Conservation (phyloP, 2,888 invertebrate species). For the Cecidostiba fungosa region DNA sequence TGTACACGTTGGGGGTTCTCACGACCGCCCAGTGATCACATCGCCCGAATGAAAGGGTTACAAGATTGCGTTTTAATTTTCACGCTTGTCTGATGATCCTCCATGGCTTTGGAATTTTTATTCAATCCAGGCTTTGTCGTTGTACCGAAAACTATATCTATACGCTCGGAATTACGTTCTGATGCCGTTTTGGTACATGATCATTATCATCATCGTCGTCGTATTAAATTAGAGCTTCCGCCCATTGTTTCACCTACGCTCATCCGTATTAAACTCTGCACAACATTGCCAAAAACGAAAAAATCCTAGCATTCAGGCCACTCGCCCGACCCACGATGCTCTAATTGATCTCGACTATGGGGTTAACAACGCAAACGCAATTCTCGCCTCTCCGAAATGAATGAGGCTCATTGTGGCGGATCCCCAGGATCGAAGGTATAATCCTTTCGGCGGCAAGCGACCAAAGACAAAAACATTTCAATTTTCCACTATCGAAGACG, state of each 20-base stretch:
- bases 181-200: background rate
- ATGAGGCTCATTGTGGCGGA: slow-evolving; percentile 23
- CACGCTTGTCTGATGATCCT: background rate
- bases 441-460: background rate
- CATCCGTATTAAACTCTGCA: slow-evolving; percentile 5
- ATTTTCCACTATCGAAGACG: slow-evolving; percentile 36
- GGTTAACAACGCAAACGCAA: slow-evolving; percentile 24
- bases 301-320: background rate
- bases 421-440: slow-evolving; percentile 21
- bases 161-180: slow-evolving; percentile 22
- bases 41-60: background rate
- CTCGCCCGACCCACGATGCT: background rate
- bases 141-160: background rate
- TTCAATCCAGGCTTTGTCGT: background rate
- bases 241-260: slow-evolving; percentile 42
- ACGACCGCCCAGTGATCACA: background rate
- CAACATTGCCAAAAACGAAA: background rate
- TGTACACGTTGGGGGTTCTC: background rate
- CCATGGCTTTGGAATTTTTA: slow-evolving; percentile 22
- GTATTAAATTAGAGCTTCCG: too few relatives aligned
- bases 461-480: slow-evolving; percentile 49
- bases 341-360: background rate
- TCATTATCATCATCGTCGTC: too few relatives aligned
- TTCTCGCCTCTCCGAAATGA: slow-evolving; percentile 3
- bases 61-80: slow-evolving; percentile 26